These are phyloP conservation scores for Caenorhabditis panamensis DNA, from an alignment of 2,888 invertebrate genomes.

Conservation along the genomic window DNA sequence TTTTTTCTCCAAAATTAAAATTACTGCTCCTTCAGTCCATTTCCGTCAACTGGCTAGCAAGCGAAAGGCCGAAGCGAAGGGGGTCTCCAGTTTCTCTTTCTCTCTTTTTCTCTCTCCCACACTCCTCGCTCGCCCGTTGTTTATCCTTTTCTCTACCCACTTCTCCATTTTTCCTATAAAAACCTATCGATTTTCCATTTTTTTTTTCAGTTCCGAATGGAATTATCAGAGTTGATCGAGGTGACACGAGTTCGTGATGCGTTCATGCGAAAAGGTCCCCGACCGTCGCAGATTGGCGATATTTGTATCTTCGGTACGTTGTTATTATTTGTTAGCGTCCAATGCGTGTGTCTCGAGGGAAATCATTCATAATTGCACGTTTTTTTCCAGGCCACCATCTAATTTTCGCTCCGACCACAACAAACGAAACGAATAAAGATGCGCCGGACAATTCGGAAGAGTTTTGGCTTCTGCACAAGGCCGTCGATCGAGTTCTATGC, in stretches of 20 bases:
- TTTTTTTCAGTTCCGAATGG: slow-evolving; percentile 68
- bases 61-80: not conserved
- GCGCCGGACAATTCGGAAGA: slow-evolving; percentile 63
- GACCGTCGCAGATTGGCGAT: slow-evolving; percentile 74
- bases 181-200: slow-evolving; percentile 1
- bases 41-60: not conserved
- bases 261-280: slow-evolving; percentile 76
- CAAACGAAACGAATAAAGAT: slow-evolving; percentile 24
- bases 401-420: slow-evolving; percentile 75
- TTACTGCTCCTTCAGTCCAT: slow-evolving; percentile 1
- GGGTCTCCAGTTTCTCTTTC: slow-evolving; percentile 33
- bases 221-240: slow-evolving; percentile 78
- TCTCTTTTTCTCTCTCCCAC: slow-evolving; percentile 15
- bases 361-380: not conserved
- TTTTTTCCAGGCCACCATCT: slow-evolving; percentile 76
- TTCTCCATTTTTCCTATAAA: not conserved
- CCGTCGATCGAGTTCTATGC: slow-evolving; percentile 77
- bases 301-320: slow-evolving; percentile 74
- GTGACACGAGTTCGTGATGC: slow-evolving; percentile 77
- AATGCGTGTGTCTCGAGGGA: not conserved
- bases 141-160: not conserved
- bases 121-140: not conserved
- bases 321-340: not conserved
- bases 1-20: slow-evolving; percentile 6
- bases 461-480: slow-evolving; percentile 78